Conservation (phyloP, 2,797 vertebrate genomes). For the Gymnopithys bicolor region DNA sequence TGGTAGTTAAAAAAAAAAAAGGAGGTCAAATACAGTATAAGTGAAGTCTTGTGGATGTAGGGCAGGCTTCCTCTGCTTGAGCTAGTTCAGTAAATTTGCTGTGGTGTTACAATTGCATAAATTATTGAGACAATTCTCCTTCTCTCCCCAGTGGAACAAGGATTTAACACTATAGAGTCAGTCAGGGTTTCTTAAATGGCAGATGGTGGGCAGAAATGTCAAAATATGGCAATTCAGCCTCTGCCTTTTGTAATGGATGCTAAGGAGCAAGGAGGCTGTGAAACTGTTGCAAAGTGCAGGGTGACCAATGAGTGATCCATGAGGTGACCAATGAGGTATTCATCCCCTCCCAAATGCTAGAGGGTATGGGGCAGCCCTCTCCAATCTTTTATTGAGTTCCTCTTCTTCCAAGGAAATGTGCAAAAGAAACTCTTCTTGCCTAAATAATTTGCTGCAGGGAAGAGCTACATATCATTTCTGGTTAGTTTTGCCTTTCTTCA, state of each 20-base stretch:
- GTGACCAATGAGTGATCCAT: no score
- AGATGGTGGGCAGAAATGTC: background rate
- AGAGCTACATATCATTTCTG: conserved; percentile 21
- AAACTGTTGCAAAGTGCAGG: background rate
- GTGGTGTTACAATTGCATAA: conserved; percentile 19
- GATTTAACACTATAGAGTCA: background rate
- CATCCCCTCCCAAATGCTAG: background rate
- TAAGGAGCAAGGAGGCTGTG: background rate
- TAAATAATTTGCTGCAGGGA: conserved; percentile 42
- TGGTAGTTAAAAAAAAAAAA: background rate
- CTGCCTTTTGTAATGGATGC: background rate
- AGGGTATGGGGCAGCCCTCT: background rate
- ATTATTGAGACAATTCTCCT: conserved; percentile 35
- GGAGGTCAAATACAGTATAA: conserved; percentile 27
- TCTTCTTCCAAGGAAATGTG: background rate
- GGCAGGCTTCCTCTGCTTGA: conserved; percentile 78
- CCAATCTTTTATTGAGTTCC: background rate
- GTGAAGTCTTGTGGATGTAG: conserved; percentile 76
- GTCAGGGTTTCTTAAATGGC: background rate
- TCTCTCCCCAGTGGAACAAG: background rate
- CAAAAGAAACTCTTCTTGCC: background rate
- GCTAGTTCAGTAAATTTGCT: conserved; percentile 8
- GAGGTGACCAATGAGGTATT: background rate
- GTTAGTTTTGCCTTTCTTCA: conserved; percentile 44
- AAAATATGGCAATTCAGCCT: background rate